Base-by-base conservation (phyloP, 2,888 invertebrate species). In the Mesoligia furuncula region DNA sequence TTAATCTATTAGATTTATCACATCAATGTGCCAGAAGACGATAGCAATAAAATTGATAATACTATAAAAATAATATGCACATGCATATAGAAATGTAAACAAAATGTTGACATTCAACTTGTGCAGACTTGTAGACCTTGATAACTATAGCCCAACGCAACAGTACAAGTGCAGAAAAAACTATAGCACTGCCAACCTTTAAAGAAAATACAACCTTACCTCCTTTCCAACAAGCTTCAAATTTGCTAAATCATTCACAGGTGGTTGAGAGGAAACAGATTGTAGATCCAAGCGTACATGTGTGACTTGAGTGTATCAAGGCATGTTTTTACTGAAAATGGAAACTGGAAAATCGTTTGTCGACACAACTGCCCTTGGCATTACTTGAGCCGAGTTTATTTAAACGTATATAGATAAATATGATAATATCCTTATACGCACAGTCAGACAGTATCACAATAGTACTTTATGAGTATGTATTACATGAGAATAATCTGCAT, bases 281-380 rank as follows among this genome's bases (percentile, higher is more conserved):
- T 80, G 54, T 62, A 65, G 73, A 77, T 39, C 54, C 48, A 69
- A 66, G 42, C 79, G 84, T 89, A 85, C 88, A 91, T 91, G 88
- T 91, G 89, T 89, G 90, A 85, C 89, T 90, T 86, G 90, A 85
- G 90, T 89, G 89, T 92, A 92, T 92, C 90, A 85, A 88, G 92
- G 93, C 94, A 90, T 93, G 95, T 96, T 95, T 93, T 94, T 94
- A 94, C 96, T 96, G 96, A 96, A 96, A 96, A 96, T 95, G 96
- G 95, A 95, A 96, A 95, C 96, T 95, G 92, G 96, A 93, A 95
- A 96, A 96, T 93, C 85, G 90, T 91, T 92, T 90, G 90, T 87
- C 89, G 88, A 89, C 88, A 88, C 88, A 75, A 79, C 80, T 93
- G 93, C 87, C 96, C 96, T 96, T 96, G 96, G 90, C 94, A 95